A percentile compares a stretch with the other conserved stretches of the same genome.
Evolutionary conservation across 2,888 invertebrate species (phyloP).

Genomic region (Chalcosyrphus nemorum): DNA sequence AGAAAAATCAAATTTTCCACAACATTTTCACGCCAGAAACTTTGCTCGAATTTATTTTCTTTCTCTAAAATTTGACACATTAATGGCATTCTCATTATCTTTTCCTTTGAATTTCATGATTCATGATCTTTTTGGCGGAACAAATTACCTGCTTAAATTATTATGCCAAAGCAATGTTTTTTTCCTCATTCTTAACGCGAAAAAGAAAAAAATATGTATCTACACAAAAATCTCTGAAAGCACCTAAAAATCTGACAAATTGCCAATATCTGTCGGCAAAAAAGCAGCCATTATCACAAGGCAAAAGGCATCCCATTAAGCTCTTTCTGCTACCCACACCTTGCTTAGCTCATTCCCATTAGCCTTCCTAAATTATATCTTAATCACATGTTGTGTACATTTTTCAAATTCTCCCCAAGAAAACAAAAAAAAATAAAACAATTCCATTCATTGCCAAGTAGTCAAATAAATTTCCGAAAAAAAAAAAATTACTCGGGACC

Average conservation of each 20-base stretch:
- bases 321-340: neutral
- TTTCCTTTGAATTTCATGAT: too few relatives aligned
- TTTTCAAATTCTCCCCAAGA: conserved; percentile 28
- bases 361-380: conserved; percentile 21
- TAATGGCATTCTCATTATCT: too few relatives aligned
- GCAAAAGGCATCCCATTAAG: conserved; percentile 4
- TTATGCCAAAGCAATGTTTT: too few relatives aligned
- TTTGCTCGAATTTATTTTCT: too few relatives aligned
- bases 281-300: neutral
- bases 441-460: conserved; percentile 38
- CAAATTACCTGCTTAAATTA: too few relatives aligned
- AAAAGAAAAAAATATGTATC: neutral
- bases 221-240: neutral
- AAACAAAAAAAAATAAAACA: too few relatives aligned
- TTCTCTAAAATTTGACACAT: too few relatives aligned
- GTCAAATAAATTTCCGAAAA: conserved; percentile 21
- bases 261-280: conserved; percentile 18
- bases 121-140: too few relatives aligned
- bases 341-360: neutral
- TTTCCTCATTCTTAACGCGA: too few relatives aligned
- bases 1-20: too few relatives aligned
- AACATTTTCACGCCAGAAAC: too few relatives aligned
- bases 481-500: conserved; percentile 12
- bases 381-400: conserved; percentile 25
- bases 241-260: conserved; percentile 26